phyloP scores from a whole-genome alignment of 1,140 invertebrate genomes.

The Papilio polytes region DNA sequence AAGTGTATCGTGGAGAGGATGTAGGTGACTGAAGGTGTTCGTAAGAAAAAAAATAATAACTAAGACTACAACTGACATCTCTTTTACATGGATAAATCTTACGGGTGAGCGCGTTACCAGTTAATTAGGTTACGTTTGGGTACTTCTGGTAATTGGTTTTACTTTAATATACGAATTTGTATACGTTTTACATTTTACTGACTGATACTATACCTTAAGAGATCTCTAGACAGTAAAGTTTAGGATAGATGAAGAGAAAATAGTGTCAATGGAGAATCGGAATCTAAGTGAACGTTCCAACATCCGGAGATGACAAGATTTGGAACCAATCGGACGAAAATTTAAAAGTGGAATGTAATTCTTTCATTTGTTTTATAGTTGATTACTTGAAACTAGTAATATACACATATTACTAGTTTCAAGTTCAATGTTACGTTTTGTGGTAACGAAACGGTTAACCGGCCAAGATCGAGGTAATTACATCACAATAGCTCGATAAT shows the following conservation, averaged over 20 bases:
- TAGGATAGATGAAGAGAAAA: too few species aligned
- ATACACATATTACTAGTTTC: too few species aligned
- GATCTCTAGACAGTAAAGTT: background rate
- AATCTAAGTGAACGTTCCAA: too few species aligned
- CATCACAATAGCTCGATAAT: background rate
- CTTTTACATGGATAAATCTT: background rate
- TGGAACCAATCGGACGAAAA: background rate
- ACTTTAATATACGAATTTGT: background rate
- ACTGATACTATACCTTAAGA: background rate
- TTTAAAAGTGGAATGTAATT: background rate
- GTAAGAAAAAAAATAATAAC: background rate
- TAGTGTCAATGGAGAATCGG: too few species aligned
- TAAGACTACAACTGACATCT: too few species aligned
- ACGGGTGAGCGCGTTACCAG: background rate
- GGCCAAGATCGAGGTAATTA: background rate
- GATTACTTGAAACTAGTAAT: too few species aligned
- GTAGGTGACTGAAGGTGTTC: too few species aligned
- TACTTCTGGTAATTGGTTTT: background rate
- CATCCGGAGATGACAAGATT: background rate
- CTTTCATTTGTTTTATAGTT: background rate
- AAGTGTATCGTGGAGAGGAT: too few species aligned
- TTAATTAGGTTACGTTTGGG: background rate
- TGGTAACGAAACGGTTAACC: slow-evolving; percentile 37
- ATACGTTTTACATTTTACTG: too few species aligned
- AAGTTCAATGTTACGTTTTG: slow-evolving; percentile 49